Conservation (phyloP, 2,888 invertebrate species). For the Urechis unicinctus region DNA sequence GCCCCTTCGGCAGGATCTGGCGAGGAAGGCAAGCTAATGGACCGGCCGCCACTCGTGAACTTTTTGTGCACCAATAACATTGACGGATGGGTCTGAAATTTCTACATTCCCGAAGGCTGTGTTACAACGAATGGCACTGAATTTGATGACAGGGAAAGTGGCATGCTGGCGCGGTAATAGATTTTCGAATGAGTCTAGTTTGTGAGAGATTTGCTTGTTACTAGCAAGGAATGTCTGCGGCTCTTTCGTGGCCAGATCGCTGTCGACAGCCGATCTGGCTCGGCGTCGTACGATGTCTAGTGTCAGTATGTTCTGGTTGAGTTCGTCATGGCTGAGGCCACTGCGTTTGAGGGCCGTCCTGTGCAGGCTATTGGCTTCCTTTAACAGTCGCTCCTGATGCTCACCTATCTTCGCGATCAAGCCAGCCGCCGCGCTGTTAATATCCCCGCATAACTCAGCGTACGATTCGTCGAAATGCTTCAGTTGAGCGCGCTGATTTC, state of each 20-base stretch:
- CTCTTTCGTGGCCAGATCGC: background rate
- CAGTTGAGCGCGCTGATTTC: background rate
- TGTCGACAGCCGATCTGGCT: background rate
- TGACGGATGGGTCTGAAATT: background rate
- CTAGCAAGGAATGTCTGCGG: background rate
- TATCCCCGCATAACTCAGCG: background rate
- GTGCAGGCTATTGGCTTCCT: constrained; percentile 4
- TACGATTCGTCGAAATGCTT: background rate
- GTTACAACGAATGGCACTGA: constrained; percentile 14
- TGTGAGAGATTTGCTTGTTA: background rate
- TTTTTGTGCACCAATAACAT: background rate
- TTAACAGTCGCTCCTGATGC: constrained; percentile 11
- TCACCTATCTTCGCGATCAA: constrained; percentile 4
- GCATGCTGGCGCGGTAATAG: background rate
- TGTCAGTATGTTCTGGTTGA: background rate
- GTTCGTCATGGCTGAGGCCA: background rate
- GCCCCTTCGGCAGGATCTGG: no score
- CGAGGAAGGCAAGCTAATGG: no score
- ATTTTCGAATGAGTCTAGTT: background rate
- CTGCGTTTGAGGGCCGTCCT: background rate
- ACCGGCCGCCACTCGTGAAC: no score
- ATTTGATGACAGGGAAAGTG: constrained; percentile 1
- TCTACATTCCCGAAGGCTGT: constrained; percentile 11
- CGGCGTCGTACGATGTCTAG: background rate
- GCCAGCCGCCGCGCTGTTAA: constrained; percentile 1